Evolutionary conservation across 2,888 invertebrate genomes (phyloP).

Genomic region (Stictocephala bisonia): DNA sequence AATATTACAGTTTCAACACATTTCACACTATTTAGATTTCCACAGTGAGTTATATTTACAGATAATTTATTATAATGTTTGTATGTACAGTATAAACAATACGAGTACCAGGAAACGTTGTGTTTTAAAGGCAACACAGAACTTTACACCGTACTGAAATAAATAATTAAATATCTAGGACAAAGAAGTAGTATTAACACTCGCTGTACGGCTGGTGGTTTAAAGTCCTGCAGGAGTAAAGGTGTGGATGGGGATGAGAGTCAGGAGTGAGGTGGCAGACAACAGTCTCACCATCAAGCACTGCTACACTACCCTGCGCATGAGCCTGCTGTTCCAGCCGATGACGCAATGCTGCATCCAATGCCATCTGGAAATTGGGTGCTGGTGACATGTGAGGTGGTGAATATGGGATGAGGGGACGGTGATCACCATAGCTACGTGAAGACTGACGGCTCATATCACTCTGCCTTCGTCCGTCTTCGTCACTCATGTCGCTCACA

Average conservation of each 20-base stretch:
- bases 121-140: slow-evolving; percentile 47
- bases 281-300: slow-evolving; percentile 86
- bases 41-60: not conserved
- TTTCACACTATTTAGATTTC: not conserved
- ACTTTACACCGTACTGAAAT: slow-evolving; percentile 43
- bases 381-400: slow-evolving; percentile 69
- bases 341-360: slow-evolving; percentile 66
- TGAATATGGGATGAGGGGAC: slow-evolving; percentile 83
- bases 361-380: slow-evolving; percentile 59
- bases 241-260: slow-evolving; percentile 41
- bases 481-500: slow-evolving; percentile 81
- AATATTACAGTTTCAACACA: not conserved
- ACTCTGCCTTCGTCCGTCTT: slow-evolving; percentile 79
- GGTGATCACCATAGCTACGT: slow-evolving; percentile 82
- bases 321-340: slow-evolving; percentile 66
- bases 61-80: not conserved
- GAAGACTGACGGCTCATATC: slow-evolving; percentile 78
- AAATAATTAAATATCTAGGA: slow-evolving; percentile 45
- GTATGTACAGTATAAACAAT: slow-evolving; percentile 31
- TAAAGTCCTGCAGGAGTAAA: slow-evolving; percentile 54
- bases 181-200: slow-evolving; percentile 64
- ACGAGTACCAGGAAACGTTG: slow-evolving; percentile 5
- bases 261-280: slow-evolving; percentile 83
- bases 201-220: slow-evolving; percentile 72
- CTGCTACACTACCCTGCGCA: slow-evolving; percentile 70